Percentiles rank a stretch among this genome's conserved stretches.
These are phyloP conservation scores for Lasioglossum morio DNA, from an alignment of 2,888 invertebrate species.

Conservation along the genomic window DNA sequence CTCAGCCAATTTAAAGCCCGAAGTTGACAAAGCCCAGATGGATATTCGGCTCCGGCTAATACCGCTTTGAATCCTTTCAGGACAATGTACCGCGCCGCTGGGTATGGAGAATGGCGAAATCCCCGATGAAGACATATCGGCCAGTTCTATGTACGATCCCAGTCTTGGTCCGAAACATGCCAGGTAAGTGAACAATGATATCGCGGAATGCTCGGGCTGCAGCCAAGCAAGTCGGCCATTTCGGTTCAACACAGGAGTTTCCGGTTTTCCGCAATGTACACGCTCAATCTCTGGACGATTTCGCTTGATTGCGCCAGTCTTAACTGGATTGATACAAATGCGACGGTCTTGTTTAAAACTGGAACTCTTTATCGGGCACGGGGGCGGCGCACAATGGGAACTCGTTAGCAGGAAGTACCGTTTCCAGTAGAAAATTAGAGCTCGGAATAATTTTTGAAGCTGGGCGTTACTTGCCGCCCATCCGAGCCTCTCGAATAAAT, in stretches of 20 bases:
- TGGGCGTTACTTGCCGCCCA: neutral
- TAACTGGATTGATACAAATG: conserved; percentile 14
- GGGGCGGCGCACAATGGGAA: neutral
- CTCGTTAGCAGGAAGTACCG: conserved; percentile 16
- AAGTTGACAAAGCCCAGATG: conserved; percentile 52
- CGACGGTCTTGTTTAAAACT: conserved; percentile 2
- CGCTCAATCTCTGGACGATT: conserved; percentile 1
- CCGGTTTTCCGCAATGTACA: conserved; percentile 15
- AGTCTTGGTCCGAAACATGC: conserved; percentile 83
- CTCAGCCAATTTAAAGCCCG: conserved; percentile 16
- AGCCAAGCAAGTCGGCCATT: conserved; percentile 46
- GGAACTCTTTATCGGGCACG: neutral
- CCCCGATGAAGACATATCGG: conserved; percentile 83
- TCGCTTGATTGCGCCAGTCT: conserved; percentile 11
- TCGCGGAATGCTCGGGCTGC: conserved; percentile 55
- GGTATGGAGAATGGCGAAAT: conserved; percentile 83
- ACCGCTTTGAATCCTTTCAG: conserved; percentile 77
- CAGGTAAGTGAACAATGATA: conserved; percentile 80
- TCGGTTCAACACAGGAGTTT: conserved; percentile 51
- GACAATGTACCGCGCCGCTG: conserved; percentile 81
- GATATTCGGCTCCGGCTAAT: conserved; percentile 64
- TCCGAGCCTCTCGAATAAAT: neutral
- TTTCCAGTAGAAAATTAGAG: neutral
- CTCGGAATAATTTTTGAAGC: neutral
- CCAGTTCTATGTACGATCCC: conserved; percentile 83